A percentile compares a stretch with the other conserved stretches of the same genome.
These are phyloP conservation scores for Geotrupes spiniger DNA, from an alignment of 2,888 invertebrate species.

Conservation along the genomic window DNA sequence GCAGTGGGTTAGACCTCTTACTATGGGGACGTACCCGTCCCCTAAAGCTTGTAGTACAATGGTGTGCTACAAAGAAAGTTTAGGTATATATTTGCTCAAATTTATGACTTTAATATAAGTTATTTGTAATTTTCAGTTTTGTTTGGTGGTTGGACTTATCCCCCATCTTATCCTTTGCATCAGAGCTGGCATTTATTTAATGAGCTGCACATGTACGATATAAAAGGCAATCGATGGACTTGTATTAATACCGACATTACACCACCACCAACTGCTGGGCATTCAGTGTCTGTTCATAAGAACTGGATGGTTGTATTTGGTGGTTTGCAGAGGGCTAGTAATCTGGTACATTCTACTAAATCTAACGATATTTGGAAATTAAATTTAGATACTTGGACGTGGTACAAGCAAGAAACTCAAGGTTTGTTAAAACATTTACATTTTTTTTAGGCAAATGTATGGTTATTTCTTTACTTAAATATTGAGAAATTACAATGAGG, in stretches of 20 bases:
- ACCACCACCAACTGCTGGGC: conserved; percentile 85
- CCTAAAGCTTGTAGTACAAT: conserved; percentile 94
- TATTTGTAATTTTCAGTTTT: conserved; percentile 48
- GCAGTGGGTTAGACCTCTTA: conserved; percentile 79
- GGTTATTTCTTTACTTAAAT: too few relatives aligned
- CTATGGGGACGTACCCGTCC: conserved; percentile 87
- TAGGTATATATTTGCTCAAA: conserved; percentile 56
- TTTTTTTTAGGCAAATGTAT: neutral
- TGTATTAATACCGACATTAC: conserved; percentile 60
- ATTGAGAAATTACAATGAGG: too few relatives aligned
- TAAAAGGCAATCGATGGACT: conserved; percentile 77
- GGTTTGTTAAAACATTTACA: too few relatives aligned
- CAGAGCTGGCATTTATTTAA: conserved; percentile 87
- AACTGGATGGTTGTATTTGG: conserved; percentile 80
- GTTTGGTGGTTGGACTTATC: conserved; percentile 96
- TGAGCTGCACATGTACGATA: conserved; percentile 86
- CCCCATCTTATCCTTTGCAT: conserved; percentile 79
- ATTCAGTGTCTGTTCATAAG: conserved; percentile 83
- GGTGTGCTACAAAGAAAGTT: conserved; percentile 78
- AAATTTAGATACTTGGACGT: conserved; percentile 70
- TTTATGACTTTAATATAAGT: neutral
- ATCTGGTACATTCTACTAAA: conserved; percentile 47
- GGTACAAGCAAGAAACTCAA: conserved; percentile 71
- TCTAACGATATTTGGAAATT: conserved; percentile 90
- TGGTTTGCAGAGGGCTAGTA: conserved; percentile 45